A percentile compares a stretch with the other conserved stretches of the same genome.
These are phyloP conservation scores for Halichoeres trimaculatus DNA, from an alignment of 2,113 vertebrate species.

Conservation along the genomic window DNA sequence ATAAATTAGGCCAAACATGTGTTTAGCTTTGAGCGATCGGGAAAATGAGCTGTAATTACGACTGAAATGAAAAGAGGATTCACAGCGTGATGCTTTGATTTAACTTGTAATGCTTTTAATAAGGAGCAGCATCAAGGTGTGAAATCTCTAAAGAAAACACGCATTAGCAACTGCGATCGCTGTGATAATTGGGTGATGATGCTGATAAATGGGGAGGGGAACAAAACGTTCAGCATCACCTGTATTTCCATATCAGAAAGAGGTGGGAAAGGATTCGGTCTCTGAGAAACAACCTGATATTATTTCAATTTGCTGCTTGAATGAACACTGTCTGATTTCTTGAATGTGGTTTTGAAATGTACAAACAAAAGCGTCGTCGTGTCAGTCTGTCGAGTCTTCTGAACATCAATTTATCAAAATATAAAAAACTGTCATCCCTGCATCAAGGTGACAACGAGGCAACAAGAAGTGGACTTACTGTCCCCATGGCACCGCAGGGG, in stretches of 20 bases:
- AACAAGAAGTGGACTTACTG: conserved; percentile 46
- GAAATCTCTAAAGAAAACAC: conserved; percentile 15
- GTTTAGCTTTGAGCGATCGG: neutral
- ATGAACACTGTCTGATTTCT: neutral
- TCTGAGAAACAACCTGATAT: neutral
- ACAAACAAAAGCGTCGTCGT: neutral
- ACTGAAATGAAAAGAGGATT: conserved; percentile 23
- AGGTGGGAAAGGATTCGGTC: neutral
- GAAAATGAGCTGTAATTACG: conserved; percentile 6
- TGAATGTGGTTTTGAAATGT: neutral
- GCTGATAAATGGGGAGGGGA: neutral
- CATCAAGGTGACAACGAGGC: conserved; percentile 16
- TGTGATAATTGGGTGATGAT: conserved; percentile 28
- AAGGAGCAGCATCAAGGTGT: conserved; percentile 13
- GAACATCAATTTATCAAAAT: neutral
- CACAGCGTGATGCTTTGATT: neutral
- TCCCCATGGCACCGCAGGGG: conserved; percentile 91
- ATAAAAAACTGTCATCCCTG: neutral
- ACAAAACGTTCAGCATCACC: conserved; percentile 4
- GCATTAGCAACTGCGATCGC: conserved; percentile 18
- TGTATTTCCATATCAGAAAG: neutral
- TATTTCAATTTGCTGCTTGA: neutral
- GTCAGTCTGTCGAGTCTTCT: neutral
- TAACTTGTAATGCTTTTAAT: conserved; percentile 27
- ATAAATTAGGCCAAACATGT: conserved; percentile 13